These are phyloP conservation scores for Callimorpha dominula DNA, from an alignment of 2,888 invertebrate species.

Conservation along the genomic window DNA sequence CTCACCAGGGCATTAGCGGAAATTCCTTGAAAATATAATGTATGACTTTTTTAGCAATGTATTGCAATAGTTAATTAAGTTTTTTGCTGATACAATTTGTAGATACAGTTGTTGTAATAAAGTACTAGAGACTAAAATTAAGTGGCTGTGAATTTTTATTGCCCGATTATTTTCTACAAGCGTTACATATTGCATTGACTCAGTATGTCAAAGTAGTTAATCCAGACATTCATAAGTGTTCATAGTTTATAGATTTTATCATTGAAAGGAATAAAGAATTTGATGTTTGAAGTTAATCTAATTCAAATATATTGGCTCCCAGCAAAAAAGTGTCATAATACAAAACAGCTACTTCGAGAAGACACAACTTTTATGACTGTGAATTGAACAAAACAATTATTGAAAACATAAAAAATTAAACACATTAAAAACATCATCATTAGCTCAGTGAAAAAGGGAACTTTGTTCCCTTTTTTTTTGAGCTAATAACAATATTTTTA, in stretches of 20 bases:
- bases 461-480: too few species aligned
- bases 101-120: background rate
- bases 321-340: too few species aligned
- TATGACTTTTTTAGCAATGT: background rate
- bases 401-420: too few species aligned
- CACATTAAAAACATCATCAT: too few species aligned
- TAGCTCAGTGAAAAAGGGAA: too few species aligned
- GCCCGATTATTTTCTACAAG: constrained; percentile 6
- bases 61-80: background rate
- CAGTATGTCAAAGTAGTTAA: background rate
- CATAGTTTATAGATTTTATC: background rate
- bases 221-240: background rate
- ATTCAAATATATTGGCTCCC: too few species aligned
- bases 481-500: too few species aligned
- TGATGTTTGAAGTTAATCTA: too few species aligned
- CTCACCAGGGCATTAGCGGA: background rate
- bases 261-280: background rate
- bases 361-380: too few species aligned
- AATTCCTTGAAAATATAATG: background rate
- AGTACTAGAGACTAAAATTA: background rate
- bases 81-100: background rate
- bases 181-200: background rate
- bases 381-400: too few species aligned
- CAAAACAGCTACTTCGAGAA: too few species aligned
- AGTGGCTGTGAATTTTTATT: background rate